A percentile compares a stretch with the other conserved stretches of the same genome.
Conservation (phyloP, 2,888 invertebrate genomes). For the Mylabris sibirica region DNA sequence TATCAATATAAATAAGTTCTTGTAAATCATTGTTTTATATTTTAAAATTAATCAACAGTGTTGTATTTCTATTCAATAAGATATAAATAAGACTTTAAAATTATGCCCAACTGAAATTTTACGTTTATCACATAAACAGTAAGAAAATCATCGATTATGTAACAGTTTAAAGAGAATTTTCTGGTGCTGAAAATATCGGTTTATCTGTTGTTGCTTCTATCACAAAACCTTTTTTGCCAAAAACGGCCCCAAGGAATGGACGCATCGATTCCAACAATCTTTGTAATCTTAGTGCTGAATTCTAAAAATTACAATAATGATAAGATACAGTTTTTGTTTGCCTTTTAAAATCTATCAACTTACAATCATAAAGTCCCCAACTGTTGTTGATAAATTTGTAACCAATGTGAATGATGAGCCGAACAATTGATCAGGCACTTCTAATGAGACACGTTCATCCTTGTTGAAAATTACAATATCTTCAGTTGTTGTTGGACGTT, state of each 20-base stretch:
- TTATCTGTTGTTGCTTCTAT: conserved; percentile 65
- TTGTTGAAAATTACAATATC: conserved; percentile 70
- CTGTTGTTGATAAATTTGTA: conserved; percentile 70
- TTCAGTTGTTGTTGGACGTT: conserved; percentile 62
- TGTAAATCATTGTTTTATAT: no score
- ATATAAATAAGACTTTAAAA: no score
- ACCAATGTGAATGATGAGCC: conserved; percentile 73
- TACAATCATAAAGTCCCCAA: conserved; percentile 74
- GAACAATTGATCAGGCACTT: conserved; percentile 71
- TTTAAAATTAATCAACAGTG: no score
- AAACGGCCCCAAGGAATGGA: conserved; percentile 75
- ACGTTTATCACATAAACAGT: not conserved
- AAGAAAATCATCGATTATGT: not conserved
- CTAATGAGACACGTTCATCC: conserved; percentile 72
- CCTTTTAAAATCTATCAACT: conserved; percentile 41
- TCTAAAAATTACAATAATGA: no score
- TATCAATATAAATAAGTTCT: no score
- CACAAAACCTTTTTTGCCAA: conserved; percentile 77
- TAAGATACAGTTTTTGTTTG: conserved; percentile 8
- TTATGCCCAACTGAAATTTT: not conserved
- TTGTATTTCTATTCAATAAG: no score
- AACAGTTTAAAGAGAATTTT: conserved; percentile 14
- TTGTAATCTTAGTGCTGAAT: conserved; percentile 78
- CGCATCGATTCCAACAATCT: conserved; percentile 76
- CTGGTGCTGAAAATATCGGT: conserved; percentile 56